Conservation (phyloP, 2,888 invertebrate genomes). For the Apamea anceps region DNA sequence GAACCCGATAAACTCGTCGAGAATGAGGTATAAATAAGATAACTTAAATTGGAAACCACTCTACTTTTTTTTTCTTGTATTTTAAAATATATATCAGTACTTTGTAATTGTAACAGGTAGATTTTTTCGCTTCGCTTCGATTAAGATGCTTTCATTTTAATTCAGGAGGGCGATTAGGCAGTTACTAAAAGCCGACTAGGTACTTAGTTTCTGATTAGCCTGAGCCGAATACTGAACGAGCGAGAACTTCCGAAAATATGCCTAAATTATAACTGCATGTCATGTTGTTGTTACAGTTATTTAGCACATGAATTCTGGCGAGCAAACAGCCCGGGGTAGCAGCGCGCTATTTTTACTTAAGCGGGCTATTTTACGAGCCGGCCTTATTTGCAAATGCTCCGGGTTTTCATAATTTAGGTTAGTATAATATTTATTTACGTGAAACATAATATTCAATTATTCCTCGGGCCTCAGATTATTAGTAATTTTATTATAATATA, state of each 20-base stretch:
- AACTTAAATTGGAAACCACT: not conserved
- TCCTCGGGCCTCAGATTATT: not conserved
- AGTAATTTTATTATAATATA: not conserved
- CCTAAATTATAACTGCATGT: not conserved
- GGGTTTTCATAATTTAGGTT: slow-evolving; percentile 1
- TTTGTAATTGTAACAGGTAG: not conserved
- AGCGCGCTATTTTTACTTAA: slow-evolving; percentile 3
- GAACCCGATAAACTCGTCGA: not conserved
- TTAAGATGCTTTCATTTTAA: not conserved
- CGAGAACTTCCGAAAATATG: not conserved
- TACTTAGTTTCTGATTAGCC: not conserved
- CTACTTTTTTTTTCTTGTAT: not conserved
- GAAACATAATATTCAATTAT: not conserved
- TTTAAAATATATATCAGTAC: too few species aligned
- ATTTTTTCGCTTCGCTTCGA: not conserved
- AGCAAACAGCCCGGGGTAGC: not conserved
- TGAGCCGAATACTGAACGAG: not conserved
- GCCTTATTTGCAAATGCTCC: slow-evolving; percentile 8
- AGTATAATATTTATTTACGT: slow-evolving; percentile 9
- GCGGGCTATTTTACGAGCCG: not conserved
- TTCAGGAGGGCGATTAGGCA: not conserved
- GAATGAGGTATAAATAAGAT: not conserved
- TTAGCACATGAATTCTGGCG: slow-evolving; percentile 1
- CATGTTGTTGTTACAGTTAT: slow-evolving; percentile 4
- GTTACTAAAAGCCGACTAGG: not conserved